Percentiles rank a stretch among this genome's conserved stretches.
Conservation (phyloP, 2,113 vertebrate genomes). For the Dermatemys mawii region DNA sequence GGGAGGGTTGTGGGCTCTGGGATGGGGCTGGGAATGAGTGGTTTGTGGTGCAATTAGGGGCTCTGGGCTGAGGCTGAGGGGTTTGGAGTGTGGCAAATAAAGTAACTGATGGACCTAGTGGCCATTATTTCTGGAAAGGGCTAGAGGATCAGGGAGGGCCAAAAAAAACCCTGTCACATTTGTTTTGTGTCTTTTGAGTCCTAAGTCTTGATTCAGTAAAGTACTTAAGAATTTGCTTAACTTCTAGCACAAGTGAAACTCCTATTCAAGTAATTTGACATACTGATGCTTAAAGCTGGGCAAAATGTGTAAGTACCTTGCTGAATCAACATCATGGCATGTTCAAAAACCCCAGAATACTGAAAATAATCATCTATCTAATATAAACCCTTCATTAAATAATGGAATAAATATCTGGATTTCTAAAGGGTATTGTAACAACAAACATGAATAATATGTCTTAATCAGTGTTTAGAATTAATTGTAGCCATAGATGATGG, state of each 20-base stretch:
- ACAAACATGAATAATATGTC: not conserved
- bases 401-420: not conserved
- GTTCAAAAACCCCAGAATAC: not conserved
- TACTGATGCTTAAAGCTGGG: not conserved
- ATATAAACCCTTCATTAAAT: not conserved
- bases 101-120: not conserved
- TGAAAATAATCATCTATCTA: not conserved
- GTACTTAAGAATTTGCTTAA: not conserved
- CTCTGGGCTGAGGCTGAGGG: too few relatives aligned
- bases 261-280: not conserved
- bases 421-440: accelerated
- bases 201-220: not conserved
- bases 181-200: not conserved
- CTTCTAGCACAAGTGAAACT: not conserved
- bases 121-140: not conserved
- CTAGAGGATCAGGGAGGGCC: not conserved
- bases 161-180: not conserved
- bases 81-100: not conserved
- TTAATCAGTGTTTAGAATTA: not conserved
- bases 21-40: too few relatives aligned
- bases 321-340: not conserved
- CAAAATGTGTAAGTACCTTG: not conserved
- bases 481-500: not conserved
- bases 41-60: too few relatives aligned
- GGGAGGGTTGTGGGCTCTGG: too few relatives aligned